Conservation (phyloP, 1,140 invertebrate genomes). For the Ruditapes philippinarum region DNA sequence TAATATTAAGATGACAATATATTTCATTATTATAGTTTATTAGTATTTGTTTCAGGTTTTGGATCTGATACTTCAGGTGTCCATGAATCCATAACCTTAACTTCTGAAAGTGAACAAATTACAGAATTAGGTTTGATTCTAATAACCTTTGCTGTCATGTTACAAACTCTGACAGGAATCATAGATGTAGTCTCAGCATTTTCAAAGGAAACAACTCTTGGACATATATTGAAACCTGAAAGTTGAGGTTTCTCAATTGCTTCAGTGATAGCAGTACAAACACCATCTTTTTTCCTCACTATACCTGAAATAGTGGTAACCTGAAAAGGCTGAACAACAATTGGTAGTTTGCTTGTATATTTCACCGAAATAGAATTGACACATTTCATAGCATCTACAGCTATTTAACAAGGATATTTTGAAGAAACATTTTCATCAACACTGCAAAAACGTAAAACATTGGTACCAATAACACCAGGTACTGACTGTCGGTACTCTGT, state of each 20-base stretch:
- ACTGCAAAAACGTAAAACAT: neutral
- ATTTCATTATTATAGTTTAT: no score
- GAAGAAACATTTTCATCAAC: neutral
- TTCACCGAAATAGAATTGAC: conserved; percentile 11
- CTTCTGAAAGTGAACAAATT: conserved; percentile 5
- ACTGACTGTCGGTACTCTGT: neutral
- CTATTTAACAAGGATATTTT: neutral
- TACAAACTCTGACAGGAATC: conserved; percentile 41
- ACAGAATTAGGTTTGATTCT: conserved; percentile 8
- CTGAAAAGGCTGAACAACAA: neutral
- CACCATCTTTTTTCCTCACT: neutral
- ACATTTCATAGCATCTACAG: neutral
- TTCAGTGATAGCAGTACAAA: conserved; percentile 24
- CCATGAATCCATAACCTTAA: neutral
- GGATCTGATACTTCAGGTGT: neutral
- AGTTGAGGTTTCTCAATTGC: neutral
- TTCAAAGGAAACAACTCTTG: neutral
- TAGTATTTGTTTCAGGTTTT: neutral
- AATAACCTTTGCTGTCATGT: neutral
- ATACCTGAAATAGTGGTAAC: conserved; percentile 5
- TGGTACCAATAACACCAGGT: conserved; percentile 29
- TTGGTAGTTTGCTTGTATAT: neutral
- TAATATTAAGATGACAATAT: no score
- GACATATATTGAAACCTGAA: conserved; percentile 29
- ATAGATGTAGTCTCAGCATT: neutral